Conservation (phyloP, 2,888 invertebrate species). For the Germaria angustata region DNA sequence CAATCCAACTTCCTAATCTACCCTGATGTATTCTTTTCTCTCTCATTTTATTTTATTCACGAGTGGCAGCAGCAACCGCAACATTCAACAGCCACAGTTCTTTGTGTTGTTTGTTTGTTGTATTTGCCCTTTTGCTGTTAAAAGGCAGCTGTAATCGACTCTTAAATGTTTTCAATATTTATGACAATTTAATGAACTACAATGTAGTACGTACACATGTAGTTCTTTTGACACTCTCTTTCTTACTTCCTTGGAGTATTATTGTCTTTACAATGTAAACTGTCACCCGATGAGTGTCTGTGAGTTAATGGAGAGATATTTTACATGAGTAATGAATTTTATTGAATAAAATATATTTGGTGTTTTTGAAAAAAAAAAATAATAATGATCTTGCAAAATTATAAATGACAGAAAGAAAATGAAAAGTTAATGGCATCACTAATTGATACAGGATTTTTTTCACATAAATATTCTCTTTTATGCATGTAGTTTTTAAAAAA, state of each 20-base stretch:
- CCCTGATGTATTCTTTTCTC: slow-evolving; percentile 46
- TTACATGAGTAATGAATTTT: slow-evolving; percentile 52
- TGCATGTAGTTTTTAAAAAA: no score
- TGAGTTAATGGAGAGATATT: slow-evolving; percentile 38
- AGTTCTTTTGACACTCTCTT: slow-evolving; percentile 20
- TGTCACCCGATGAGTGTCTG: slow-evolving; percentile 48
- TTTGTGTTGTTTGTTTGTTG: slow-evolving; percentile 13
- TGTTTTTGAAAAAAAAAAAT: slow-evolving; percentile 3
- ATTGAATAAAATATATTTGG: slow-evolving; percentile 29
- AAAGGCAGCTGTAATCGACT: slow-evolving; percentile 61
- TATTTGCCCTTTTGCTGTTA: slow-evolving; percentile 42
- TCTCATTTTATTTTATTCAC: not conserved
- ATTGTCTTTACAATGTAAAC: slow-evolving; percentile 39
- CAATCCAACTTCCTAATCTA: slow-evolving; percentile 55
- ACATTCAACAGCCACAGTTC: slow-evolving; percentile 28
- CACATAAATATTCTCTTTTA: not conserved
- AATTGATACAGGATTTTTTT: slow-evolving; percentile 54
- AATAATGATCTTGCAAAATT: slow-evolving; percentile 60
- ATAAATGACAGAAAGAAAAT: slow-evolving; percentile 19
- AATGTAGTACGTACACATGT: not conserved
- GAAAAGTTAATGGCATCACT: slow-evolving; percentile 57
- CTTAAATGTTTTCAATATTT: slow-evolving; percentile 65
- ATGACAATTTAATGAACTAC: slow-evolving; percentile 67
- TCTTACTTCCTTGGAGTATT: slow-evolving; percentile 43
- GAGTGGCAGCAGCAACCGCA: slow-evolving; percentile 33